Percentiles rank a stretch among this genome's conserved stretches.
These are phyloP conservation scores for Menura novaehollandiae DNA, from an alignment of 2,113 vertebrate species.

Conservation along the genomic window DNA sequence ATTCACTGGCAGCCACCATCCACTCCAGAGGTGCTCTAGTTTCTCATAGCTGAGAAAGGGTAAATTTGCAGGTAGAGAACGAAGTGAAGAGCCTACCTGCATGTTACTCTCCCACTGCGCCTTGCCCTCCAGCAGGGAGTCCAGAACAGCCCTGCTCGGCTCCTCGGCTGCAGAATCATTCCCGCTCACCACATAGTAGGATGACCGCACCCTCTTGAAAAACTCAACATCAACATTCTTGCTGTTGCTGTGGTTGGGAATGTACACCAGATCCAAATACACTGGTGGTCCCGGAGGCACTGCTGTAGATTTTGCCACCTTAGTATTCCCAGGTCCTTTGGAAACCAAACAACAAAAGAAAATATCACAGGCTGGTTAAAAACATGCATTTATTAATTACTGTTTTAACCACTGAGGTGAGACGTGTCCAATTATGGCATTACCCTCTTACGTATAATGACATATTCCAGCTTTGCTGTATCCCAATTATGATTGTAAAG, in stretches of 20 bases:
- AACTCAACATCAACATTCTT: slow-evolving; percentile 95
- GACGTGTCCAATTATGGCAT: not conserved
- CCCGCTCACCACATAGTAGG: slow-evolving; percentile 96
- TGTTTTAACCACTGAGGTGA: not conserved
- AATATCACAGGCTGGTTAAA: not conserved
- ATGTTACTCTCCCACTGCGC: slow-evolving; percentile 91
- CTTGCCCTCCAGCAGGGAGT: slow-evolving; percentile 92
- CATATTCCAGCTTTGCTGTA: not conserved
- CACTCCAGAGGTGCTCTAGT: not conserved
- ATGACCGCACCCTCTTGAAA: slow-evolving; percentile 92
- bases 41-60: not conserved
- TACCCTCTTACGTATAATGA: not conserved
- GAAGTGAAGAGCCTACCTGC: slow-evolving; percentile 76
- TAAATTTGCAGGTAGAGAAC: not conserved
- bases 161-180: slow-evolving; percentile 89
- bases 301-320: slow-evolving; percentile 72
- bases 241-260: slow-evolving; percentile 95
- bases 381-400: not conserved
- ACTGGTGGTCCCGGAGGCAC: slow-evolving; percentile 88
- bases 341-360: slow-evolving; percentile 11
- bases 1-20: accelerated
- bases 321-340: slow-evolving; percentile 79
- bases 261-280: slow-evolving; percentile 96
- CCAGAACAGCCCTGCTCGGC: slow-evolving; percentile 89
- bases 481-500: not conserved